Percentiles rank a stretch among this genome's conserved stretches.
Conservation (phyloP, 2,113 vertebrate species). For the Petromus typicus region DNA sequence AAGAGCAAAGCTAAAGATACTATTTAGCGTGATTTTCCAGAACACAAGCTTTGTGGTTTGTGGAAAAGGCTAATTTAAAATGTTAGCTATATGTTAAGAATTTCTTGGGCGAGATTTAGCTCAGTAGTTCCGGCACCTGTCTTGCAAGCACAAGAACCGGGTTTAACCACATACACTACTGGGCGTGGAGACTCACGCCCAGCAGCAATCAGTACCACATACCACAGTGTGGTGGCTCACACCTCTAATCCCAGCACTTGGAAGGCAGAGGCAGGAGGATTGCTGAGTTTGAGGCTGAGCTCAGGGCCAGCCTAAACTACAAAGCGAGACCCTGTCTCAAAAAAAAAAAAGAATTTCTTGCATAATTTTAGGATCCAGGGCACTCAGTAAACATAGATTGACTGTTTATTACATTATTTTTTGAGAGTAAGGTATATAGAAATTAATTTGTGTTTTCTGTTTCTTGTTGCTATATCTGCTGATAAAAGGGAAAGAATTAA, state of each 20-base stretch:
- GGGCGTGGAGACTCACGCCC: too few species aligned
- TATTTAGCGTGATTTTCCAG: slow-evolving; percentile 22
- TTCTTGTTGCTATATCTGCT: background rate
- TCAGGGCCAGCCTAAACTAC: too few species aligned
- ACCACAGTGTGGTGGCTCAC: too few species aligned
- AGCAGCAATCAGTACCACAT: too few species aligned
- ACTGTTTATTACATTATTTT: slow-evolving; percentile 1
- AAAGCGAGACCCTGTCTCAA: too few species aligned
- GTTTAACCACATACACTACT: too few species aligned
- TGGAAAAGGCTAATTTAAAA: slow-evolving; percentile 49
- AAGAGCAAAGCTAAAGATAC: background rate
- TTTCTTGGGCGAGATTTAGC: too few species aligned
- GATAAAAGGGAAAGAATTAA: background rate
- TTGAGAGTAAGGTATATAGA: background rate
- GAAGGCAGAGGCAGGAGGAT: too few species aligned
- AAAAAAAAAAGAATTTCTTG: background rate
- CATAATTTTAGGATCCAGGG: background rate
- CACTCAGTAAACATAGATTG: background rate
- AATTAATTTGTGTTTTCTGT: slow-evolving; percentile 30
- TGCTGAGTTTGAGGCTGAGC: too few species aligned
- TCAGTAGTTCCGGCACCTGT: too few species aligned
- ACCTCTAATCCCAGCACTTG: too few species aligned
- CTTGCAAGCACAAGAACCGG: too few species aligned
- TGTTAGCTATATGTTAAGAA: background rate
- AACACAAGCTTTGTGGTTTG: background rate